Base-by-base conservation (phyloP, 2,113 vertebrate genomes). In the Sterna hirundo region DNA sequence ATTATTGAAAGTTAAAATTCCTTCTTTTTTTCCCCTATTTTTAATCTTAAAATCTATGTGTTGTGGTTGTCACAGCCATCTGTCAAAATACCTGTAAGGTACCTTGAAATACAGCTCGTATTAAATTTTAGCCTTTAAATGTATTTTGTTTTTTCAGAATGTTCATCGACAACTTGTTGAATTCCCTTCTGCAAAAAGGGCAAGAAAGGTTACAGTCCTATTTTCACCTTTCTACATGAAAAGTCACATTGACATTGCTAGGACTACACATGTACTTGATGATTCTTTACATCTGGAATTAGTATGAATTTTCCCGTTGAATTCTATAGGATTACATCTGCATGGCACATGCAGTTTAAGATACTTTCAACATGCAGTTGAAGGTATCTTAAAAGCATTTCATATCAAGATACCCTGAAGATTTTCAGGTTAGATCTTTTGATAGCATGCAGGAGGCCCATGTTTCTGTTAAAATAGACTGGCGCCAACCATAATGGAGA, bases 361-460 rank as follows among this genome's bases (percentile, higher is more conserved):
- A 42, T 42, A 14, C 42, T 42, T 42, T 42, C 42, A 42, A 42
- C 42, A 26, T 19, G 8, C 11, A n/a, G 11, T 11, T 49, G 7
- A 69, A 83, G 22, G 2, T 40, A 25, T 15, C 25, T 32, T 68
- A 23, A 49, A 82, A 84, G 4, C 7, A 78, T 72, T 83, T 40
- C 30, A 69, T 7, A 26, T 69, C 25, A 47, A 34, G 29, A 34
- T 16, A 61, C 10, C n/a, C 20, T 66, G 19, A 71, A 79, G 14
- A 58, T 60, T 54, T 93, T 79, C 36, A 54, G n/a, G 32, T 1
- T n/a, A 72, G n/a, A 57, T 76, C 8, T 84, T 91, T 38, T 57
- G n/a, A 44, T 5, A 86, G 12, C 1, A 13, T 30, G 9, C 29
- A 40, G 29, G 36, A 70, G 38, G 1, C 13, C 29, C 14, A 0